A percentile compares a stretch with the other conserved stretches of the same genome.
Conservation (phyloP, 2,113 vertebrate species). For the Oxyura jamaicensis region DNA sequence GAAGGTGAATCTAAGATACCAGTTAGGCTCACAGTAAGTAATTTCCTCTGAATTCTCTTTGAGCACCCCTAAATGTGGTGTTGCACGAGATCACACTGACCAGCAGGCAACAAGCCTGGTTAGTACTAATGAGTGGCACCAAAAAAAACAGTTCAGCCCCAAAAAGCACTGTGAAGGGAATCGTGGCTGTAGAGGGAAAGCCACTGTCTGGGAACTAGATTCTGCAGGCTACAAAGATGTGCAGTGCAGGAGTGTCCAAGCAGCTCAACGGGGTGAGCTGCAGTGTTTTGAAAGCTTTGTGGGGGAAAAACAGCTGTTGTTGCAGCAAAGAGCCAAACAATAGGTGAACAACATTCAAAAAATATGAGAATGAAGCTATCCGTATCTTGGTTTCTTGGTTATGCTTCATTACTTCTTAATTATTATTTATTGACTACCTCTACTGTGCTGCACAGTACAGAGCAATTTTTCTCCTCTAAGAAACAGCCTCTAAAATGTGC, state of each 20-base stretch:
- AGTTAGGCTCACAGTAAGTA: not conserved
- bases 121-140: too few species aligned
- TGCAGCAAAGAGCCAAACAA: not conserved
- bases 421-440: not conserved
- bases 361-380: not conserved
- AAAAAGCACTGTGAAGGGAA: not conserved
- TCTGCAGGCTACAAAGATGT: not conserved
- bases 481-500: not conserved
- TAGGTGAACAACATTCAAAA: not conserved
- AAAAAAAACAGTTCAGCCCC: not conserved
- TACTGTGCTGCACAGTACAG: not conserved
- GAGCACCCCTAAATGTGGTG: not conserved
- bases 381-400: not conserved
- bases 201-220: too few species aligned
- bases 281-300: not conserved
- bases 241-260: accelerated
- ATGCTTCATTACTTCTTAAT: not conserved
- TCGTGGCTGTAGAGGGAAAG: not conserved
- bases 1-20: not conserved
- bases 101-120: not conserved
- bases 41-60: not conserved
- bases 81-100: not conserved
- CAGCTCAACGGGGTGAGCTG: too few species aligned
- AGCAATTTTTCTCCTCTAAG: not conserved
- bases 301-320: not conserved